Base-by-base conservation (phyloP, 2,888 invertebrate genomes). In the Pterostichus niger region DNA sequence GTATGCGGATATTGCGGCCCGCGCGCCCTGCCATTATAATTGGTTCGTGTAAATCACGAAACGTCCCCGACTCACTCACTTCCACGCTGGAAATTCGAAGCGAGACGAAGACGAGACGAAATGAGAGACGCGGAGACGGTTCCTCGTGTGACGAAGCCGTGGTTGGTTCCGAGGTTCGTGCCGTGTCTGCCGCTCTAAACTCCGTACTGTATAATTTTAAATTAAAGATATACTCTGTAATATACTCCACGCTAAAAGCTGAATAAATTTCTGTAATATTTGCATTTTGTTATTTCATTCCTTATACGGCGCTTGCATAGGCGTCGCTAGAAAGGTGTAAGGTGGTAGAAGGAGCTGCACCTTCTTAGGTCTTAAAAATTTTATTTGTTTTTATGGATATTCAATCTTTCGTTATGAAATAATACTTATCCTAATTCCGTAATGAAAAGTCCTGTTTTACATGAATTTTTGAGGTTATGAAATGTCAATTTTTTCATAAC, bases 11-110 rank as follows among this genome's bases (percentile, higher is more conserved):
- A 40, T 40, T 40, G 40, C 13, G 86, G 86, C 87, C 86, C 86
- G 85, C 85, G 85, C 85, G 79, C 83, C 84, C 85, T 85, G 86
- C 86, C 86, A 87, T 86, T 87, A 86, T 87, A 87, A 87, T 87
- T 87, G 86, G 87, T 86, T 86, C 85, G 85, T 86, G 87, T 87
- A 87, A 86, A 87, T 87, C 87, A 87, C 86, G 84, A 52, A 81
- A 71, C 73, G 81, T 81, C 81, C 71, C 56, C 24, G 33, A 11
- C 24, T 61, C 61, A 61, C 61, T 61, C 61, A 61, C 61, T 61
- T 40, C 13, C 64, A 49, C 49, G 33, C 33, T 49, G 35, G 64
- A 64, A 64, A 64, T 64, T 64, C 64, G 64, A 64, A 33, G 64
- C 64, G 59, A 59, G 49, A 59, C 24, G 59, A 59, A 17, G 24